Evolutionary conservation across 2,888 invertebrate genomes (phyloP).

Genomic region (Lasioglossum zephyrum): DNA sequence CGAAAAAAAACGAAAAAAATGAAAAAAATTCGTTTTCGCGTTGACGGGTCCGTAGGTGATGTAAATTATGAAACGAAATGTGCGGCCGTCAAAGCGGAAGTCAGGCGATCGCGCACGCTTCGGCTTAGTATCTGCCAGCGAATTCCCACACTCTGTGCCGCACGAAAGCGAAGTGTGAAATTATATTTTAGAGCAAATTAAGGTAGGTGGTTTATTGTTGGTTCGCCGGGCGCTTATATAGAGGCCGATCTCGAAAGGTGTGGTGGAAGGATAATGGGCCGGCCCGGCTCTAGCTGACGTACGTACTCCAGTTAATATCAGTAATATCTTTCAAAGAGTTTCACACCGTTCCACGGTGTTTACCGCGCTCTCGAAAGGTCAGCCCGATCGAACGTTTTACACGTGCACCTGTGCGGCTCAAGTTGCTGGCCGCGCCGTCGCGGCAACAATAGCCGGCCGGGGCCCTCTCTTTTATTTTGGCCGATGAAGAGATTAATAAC

Average conservation of each 20-base stretch:
- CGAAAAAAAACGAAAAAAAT: no score
- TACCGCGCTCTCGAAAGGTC: conserved; percentile 47
- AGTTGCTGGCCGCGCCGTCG: conserved; percentile 15
- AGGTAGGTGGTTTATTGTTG: conserved; percentile 35
- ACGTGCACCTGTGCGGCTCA: conserved; percentile 42
- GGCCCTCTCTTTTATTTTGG: conserved; percentile 52
- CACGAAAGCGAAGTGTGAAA: conserved; percentile 25
- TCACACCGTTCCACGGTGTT: conserved; percentile 39
- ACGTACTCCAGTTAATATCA: conserved; percentile 51
- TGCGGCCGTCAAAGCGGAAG: conserved; percentile 16
- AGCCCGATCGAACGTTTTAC: conserved; percentile 20
- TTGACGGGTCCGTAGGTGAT: not conserved
- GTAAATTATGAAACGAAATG: not conserved
- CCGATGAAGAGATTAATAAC: conserved; percentile 71
- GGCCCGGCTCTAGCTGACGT: conserved; percentile 3
- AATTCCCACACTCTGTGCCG: conserved; percentile 46
- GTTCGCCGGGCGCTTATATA: not conserved
- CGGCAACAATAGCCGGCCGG: conserved; percentile 54
- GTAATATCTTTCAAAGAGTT: conserved; percentile 43
- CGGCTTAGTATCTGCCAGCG: conserved; percentile 6
- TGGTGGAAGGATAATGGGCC: conserved; percentile 49
- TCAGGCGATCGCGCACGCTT: conserved; percentile 20
- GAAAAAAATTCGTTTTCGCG: no score
- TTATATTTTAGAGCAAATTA: conserved; percentile 32
- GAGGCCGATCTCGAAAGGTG: conserved; percentile 22